Conservation (phyloP, 2,113 vertebrate species). For the Zosterops japonicus region DNA sequence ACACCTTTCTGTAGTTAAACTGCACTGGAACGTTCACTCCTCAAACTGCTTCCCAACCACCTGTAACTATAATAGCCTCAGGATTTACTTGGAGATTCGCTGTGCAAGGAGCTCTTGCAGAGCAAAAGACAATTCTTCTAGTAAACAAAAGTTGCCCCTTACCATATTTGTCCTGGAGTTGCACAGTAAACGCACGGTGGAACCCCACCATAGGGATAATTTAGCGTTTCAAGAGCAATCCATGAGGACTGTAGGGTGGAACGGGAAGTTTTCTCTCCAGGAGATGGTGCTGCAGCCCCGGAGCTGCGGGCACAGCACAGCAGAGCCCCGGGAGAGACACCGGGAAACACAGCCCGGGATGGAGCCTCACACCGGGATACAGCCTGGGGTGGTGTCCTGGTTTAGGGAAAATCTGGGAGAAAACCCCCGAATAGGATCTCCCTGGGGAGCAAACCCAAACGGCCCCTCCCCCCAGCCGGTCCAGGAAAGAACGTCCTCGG, state of each 20-base stretch:
- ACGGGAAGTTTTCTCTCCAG: neutral
- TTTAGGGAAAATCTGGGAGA: too few species aligned
- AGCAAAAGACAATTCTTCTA: neutral
- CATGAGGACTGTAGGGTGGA: accelerated
- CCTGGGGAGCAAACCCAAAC: too few species aligned
- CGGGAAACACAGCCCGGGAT: neutral
- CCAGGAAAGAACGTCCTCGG: too few species aligned
- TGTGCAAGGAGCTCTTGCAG: neutral
- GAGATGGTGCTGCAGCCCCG: constrained; percentile 66
- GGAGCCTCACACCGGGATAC: neutral
- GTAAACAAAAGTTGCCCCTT: neutral
- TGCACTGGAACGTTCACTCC: neutral
- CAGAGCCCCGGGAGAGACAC: neutral
- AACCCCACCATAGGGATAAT: accelerated
- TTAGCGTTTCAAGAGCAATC: accelerated
- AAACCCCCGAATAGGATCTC: too few species aligned
- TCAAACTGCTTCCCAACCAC: neutral
- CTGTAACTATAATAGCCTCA: neutral
- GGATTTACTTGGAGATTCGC: neutral
- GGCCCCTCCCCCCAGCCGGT: too few species aligned
- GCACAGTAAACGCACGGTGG: neutral
- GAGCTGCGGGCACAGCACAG: neutral
- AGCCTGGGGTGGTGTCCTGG: too few species aligned
- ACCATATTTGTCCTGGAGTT: neutral
- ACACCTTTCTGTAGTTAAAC: too few species aligned